Evolutionary conservation across 2,797 vertebrate genomes (phyloP).

Genomic region (Amphiprion clarkii): DNA sequence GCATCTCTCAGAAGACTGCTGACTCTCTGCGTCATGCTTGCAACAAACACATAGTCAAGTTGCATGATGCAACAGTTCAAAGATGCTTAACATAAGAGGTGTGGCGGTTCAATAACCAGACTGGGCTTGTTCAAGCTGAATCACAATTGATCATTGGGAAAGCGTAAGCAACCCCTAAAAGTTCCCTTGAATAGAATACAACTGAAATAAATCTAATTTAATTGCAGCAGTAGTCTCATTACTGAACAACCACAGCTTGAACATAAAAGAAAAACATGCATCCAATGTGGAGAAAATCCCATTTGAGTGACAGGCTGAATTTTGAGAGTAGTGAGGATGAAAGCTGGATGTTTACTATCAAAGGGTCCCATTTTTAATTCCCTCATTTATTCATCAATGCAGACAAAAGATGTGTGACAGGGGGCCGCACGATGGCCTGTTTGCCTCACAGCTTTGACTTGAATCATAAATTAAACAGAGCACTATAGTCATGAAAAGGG

Average conservation of each 20-base stretch:
- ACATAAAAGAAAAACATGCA: background rate
- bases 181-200: too few species aligned
- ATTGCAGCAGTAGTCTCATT: too few species aligned
- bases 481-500: conserved; percentile 41
- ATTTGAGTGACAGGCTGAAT: background rate
- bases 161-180: too few species aligned
- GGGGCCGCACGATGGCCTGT: conserved; percentile 41
- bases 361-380: conserved; percentile 17
- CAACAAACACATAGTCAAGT: conserved; percentile 25
- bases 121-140: too few species aligned
- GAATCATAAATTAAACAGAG: conserved; percentile 63
- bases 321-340: background rate
- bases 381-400: conserved; percentile 30
- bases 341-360: background rate
- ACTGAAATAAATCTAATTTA: too few species aligned
- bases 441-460: conserved; percentile 57
- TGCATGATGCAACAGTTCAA: background rate
- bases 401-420: conserved; percentile 44
- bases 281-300: background rate
- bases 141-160: too few species aligned
- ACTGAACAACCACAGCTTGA: too few species aligned
- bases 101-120: too few species aligned
- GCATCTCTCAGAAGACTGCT: conserved; percentile 20
- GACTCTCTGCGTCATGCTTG: conserved; percentile 14
- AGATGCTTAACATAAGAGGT: too few species aligned